Base-by-base conservation (phyloP, 2,888 invertebrate genomes). In the Azorinus chamasolen region DNA sequence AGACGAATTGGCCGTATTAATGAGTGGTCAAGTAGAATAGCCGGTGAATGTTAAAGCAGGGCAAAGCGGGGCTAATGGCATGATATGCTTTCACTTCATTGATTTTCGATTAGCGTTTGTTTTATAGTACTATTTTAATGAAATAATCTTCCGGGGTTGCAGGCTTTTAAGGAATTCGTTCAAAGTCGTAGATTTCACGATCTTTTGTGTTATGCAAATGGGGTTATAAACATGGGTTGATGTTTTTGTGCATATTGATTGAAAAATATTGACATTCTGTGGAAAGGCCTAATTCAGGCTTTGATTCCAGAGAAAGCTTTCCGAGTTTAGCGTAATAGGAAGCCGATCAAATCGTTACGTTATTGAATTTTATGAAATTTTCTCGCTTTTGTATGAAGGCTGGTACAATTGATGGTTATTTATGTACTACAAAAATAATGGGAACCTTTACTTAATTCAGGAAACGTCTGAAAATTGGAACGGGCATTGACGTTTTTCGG, bases 341-440 rank as follows among this genome's bases (percentile, higher is more conserved):
- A 57, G 57, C 48, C 57, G 54, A 58, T 51, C 45, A 54, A 68
- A 64, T 72, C 63, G 78, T 59, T 72, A 63, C 68, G 57, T 72
- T 78, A 78, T 78, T 78, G 72, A 78, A 78, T 78, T 78, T 68
- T 72, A 72, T 72, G 68, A 78, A 78, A 78, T 62, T 64, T 62
- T 69, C 57, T 69, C 72, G 53, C 72, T 53, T 65, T 48, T 57
- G 53, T 51, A 53, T 64, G 78, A 78, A 58, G 50, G 68, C 55
- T 55, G 39, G 57, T 55, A 48, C 48, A 72, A 78, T 78, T 69
- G 68, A 66, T 45, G 39, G 72, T 72, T 72, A 72, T 78, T 78
- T 78, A 78, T 69, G 78, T 55, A 57, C 62, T 54, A 65, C 63
- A 63, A 46, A 70, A 66, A 61, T 77, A 77, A 77, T 77, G 68